Evolutionary conservation across 2,888 invertebrate genomes (phyloP).

Genomic region (Petrolisthes manimaculis): DNA sequence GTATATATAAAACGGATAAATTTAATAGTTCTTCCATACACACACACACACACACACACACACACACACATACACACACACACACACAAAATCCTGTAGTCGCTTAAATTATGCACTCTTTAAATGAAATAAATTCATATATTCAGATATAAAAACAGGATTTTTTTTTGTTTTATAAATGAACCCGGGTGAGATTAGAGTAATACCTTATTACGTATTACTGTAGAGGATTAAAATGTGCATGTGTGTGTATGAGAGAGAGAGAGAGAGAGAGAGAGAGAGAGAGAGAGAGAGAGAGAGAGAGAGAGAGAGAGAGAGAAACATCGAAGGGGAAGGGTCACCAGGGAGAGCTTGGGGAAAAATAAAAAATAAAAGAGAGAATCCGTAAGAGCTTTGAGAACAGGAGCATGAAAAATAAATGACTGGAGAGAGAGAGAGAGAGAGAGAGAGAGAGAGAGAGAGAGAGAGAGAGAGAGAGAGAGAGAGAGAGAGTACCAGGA

Average conservation of each 20-base stretch:
- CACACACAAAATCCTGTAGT: neutral
- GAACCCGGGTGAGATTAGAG: neutral
- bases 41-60: neutral
- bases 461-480: no score
- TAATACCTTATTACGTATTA: neutral
- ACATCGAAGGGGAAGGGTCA: no score
- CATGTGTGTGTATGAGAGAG: no score
- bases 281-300: neutral
- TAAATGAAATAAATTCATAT: no score
- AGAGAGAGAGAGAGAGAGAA: neutral
- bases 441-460: no score
- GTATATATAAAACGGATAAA: neutral
- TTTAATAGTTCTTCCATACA: neutral
- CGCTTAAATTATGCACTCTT: no score
- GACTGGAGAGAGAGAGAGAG: no score
- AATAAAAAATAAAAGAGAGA: no score
- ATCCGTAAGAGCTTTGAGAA: no score
- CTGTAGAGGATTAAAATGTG: neutral
- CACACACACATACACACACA: conserved; percentile 16
- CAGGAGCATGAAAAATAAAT: no score
- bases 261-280: neutral
- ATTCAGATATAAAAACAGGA: neutral
- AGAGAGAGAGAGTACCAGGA: no score
- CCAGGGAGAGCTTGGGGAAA: no score
- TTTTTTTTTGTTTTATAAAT: neutral